Base-by-base conservation (phyloP, 2,888 invertebrate genomes). In the Limnephilus rhombicus region DNA sequence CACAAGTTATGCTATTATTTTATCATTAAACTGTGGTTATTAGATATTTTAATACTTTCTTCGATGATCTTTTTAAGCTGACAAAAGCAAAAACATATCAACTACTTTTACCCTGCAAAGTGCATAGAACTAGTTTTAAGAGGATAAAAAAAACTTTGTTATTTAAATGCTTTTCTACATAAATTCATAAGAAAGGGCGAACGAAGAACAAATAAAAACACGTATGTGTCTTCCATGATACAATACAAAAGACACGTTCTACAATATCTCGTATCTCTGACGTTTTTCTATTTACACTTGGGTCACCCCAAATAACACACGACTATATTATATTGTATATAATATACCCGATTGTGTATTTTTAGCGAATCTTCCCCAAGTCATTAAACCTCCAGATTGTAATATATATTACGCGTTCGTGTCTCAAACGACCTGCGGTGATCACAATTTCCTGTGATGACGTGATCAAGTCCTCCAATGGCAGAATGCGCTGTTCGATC, bases 381-480 rank as follows among this genome's bases (percentile, higher is more conserved):
- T 34, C 80, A 45, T 89, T 80, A 68, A 68, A 11, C 68, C 68
- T 24, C 68, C 24, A 68, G 68, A 24, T 68, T 68, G 68, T 68
- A 68, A 24, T 68, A 68, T 68, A 68, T 68, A 88, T 88, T 88
- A 88, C 24, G 34, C 13, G n/a, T 86, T 80, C 80, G 88, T 89
- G 88, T 37, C 37, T 80, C 13, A n/a, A 89, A 89, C 80, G 37
- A 34, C 11, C 88, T 68, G n/a, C 34, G 80, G 18, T 80, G 68
- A 80, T 80, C 80, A 80, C 68, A 34, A 89, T 80, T 80, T 80
- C 80, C 80, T 12, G n/a, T 24, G 80, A 89, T 89, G 34, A 80
- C 80, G 80, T 80, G 88, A 89, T 89, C 88, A 89, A 89, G 34
- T n/a, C 88, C 88, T 89, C 88, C 37, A 80, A 89, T 89, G 88